A percentile compares a stretch with the other conserved stretches of the same genome.
phyloP scores from a whole-genome alignment of 2,888 invertebrate genomes.

The Hoplodrina blanda region DNA sequence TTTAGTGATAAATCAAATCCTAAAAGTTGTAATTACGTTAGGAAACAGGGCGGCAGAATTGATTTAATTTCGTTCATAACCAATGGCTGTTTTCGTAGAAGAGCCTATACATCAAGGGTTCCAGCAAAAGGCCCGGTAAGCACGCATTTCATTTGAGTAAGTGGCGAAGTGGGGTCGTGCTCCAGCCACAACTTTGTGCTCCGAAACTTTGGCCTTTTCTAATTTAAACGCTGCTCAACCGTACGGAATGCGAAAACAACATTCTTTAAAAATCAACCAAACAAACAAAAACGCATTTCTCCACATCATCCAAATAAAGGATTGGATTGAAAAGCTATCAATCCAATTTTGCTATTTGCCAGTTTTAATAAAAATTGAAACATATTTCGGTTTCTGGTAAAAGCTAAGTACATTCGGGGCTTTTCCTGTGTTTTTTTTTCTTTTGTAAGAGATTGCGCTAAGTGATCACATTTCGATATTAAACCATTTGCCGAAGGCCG shows the following conservation, averaged over 20 bases:
- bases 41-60: slow-evolving; percentile 51
- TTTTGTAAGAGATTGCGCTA: slow-evolving; percentile 90
- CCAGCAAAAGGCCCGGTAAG: slow-evolving; percentile 66
- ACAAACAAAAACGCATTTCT: slow-evolving; percentile 62
- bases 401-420: slow-evolving; percentile 85
- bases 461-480: slow-evolving; percentile 91
- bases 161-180: slow-evolving; percentile 66
- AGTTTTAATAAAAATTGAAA: slow-evolving; percentile 85
- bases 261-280: slow-evolving; percentile 56
- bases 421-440: slow-evolving; percentile 86
- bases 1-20: slow-evolving; percentile 52
- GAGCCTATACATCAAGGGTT: slow-evolving; percentile 66
- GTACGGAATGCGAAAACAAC: slow-evolving; percentile 56
- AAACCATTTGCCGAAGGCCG: slow-evolving; percentile 90
- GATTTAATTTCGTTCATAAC: slow-evolving; percentile 65
- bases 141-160: slow-evolving; percentile 76
- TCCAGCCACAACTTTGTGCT: slow-evolving; percentile 65
- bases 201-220: slow-evolving; percentile 66
- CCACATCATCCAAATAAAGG: slow-evolving; percentile 72
- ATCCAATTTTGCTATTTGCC: slow-evolving; percentile 79
- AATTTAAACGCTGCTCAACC: slow-evolving; percentile 62
- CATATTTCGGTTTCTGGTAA: slow-evolving; percentile 87
- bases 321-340: slow-evolving; percentile 78
- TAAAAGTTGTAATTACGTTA: slow-evolving; percentile 58
- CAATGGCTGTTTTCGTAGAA: slow-evolving; percentile 61